Base-by-base conservation (phyloP, 2,888 invertebrate genomes). In the Petrolisthes cinctipes region DNA sequence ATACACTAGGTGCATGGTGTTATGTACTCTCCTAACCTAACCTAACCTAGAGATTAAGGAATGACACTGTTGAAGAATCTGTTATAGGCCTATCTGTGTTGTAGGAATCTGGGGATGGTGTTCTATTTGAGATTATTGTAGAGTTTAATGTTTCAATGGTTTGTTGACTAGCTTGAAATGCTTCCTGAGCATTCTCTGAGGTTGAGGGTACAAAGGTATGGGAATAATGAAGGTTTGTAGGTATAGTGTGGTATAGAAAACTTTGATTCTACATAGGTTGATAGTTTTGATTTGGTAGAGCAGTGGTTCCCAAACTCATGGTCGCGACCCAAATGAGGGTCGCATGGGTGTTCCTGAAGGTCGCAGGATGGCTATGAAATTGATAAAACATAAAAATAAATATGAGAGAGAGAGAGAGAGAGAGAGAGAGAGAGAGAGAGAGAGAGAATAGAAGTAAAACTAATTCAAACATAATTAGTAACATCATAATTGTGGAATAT, bases 151-250 rank as follows among this genome's bases (percentile, higher is more conserved):
- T 61, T 71, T 71, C 51, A 83, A 51, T 71, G 71, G 11, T 83
- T 83, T 83, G 83, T 73, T 83, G 83, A 83, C 83, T 83, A 68
- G 66, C 82, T 37, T 82, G 82, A 82, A 82, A 82, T 82, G 82
- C 68, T 66, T 82, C 82, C 82, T 73, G 73, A 83, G 83, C 73
- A 83, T 51, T 54, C 71, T 83, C 53, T 73, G 61, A 83, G 20
- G 71, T 83, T 83, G 73, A 83, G 73, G 83, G 83, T 83, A 83
- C 83, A 83, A 73, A 83, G 73, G 23, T 83, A 83, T 83, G 37
- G 17, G 66, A 73, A 75, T 51, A 83, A 83, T 83, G 71, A 83
- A 73, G 73, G 73, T 83, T 20, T 83, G 83, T 83, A 73, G 83
- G 73, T 73, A 83, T 83, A 51, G 37, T 83, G 20, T 83, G 71